A percentile compares a stretch with the other conserved stretches of the same genome.
Conservation (phyloP, 1,140 invertebrate genomes). For the Megalonaias nervosa region DNA sequence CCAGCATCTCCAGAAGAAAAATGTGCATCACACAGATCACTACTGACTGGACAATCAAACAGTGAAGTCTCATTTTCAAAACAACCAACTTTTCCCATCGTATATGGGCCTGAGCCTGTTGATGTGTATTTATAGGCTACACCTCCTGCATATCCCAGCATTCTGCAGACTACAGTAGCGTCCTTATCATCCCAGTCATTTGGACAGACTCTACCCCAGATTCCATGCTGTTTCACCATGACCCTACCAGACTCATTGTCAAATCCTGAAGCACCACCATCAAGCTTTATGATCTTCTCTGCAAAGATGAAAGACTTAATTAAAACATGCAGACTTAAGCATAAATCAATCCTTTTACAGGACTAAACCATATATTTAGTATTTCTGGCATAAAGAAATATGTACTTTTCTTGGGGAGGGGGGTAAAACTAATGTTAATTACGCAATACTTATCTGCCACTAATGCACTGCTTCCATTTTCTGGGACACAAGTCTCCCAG, state of each 20-base stretch:
- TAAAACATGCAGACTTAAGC: no score
- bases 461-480: no score
- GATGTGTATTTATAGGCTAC: conserved; percentile 26
- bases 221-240: conserved; percentile 33
- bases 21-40: conserved; percentile 30
- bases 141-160: conserved; percentile 44
- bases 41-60: conserved; percentile 41
- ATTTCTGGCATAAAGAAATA: no score
- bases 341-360: no score
- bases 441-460: no score
- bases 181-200: conserved; percentile 47
- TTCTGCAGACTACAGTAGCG: conserved; percentile 45
- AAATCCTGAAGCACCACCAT: conserved; percentile 11
- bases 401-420: no score
- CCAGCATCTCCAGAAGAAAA: conserved; percentile 38
- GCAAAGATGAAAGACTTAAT: conserved; percentile 4
- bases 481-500: no score
- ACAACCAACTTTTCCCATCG: conserved; percentile 32
- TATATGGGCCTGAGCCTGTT: conserved; percentile 28
- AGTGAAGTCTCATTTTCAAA: conserved; percentile 34
- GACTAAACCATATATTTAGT: no score
- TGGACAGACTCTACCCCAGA: conserved; percentile 53
- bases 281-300: conserved; percentile 25
- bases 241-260: conserved; percentile 38
- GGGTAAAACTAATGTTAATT: no score